Evolutionary conservation across 2,888 invertebrate species (phyloP).

Genomic region (Tenthredo scrophulariae): DNA sequence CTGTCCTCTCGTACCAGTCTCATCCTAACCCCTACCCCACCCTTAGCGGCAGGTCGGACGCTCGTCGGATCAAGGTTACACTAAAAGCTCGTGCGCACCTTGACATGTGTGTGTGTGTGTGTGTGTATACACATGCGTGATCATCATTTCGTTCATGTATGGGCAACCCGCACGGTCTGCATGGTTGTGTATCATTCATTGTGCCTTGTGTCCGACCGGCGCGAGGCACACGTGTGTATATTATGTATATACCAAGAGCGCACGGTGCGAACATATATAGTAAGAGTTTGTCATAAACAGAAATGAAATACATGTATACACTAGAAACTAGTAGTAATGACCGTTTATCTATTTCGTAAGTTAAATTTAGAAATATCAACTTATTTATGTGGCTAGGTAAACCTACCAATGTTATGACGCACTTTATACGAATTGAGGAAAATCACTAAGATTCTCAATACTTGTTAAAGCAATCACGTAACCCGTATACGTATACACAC

Average conservation of each 20-base stretch:
- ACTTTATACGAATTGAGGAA: background rate
- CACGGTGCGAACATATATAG: background rate
- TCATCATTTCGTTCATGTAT: background rate
- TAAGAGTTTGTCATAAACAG: background rate
- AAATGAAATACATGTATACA: background rate
- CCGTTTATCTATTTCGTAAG: constrained; percentile 6
- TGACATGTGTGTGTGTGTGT: background rate
- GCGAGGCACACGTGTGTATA: constrained; percentile 28
- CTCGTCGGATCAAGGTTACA: constrained; percentile 74
- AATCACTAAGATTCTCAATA: background rate
- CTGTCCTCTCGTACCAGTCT: constrained; percentile 7
- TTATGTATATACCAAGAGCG: background rate
- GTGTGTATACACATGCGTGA: background rate
- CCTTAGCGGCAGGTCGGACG: constrained; percentile 59
- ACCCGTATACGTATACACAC: background rate
- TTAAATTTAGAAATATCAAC: background rate
- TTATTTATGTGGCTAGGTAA: background rate
- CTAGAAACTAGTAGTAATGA: background rate
- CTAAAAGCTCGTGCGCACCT: constrained; percentile 61
- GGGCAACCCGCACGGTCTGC: background rate
- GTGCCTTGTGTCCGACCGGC: constrained; percentile 32
- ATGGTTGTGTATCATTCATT: constrained; percentile 45
- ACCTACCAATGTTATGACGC: background rate
- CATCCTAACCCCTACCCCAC: background rate
- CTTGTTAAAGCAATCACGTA: constrained; percentile 1